Evolutionary conservation across 2,797 vertebrate species (phyloP), one percentile per base, ranked within the genome.

Genomic region (Eulemur rubriventer): DNA sequence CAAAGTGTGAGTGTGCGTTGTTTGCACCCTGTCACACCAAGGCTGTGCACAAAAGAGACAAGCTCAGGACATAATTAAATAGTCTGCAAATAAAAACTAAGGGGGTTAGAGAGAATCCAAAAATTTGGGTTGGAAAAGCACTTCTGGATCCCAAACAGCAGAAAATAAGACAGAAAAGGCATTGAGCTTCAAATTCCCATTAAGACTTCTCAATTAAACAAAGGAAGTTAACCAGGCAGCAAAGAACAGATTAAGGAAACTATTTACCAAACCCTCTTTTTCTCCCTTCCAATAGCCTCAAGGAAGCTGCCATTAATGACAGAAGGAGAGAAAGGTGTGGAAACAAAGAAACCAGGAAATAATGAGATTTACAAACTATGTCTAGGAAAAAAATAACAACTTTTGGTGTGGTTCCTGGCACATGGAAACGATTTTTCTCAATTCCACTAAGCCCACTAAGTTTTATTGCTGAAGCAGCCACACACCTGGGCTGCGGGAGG

Each of bases 1-100:
- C 46, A 3, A 0, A 7, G 0, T 0, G 0, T 0, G 4, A 14
- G 7, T 0, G 3, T 0, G 18, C 16, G 16, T 2, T 0, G 4
- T 8, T 10, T 12, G 33, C 18, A 28, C 46, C 63, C 20, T 5
- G 46, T 41, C 11, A 50, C 1, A 9, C 2, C 11, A 8, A 61
- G 46, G 52, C 12, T 52, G 48, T 11, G 50, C 3, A 41, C 24
- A 38, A 38, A 67, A 83, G 85, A 43, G 43, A 14, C 12, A 12
- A 46, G 35, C 4, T 20, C 75, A 13, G 52, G 46, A 17, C 76
- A 30, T 4, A 16, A 75, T 35, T 4, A 41, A 24, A 41, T 16
- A 2, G 35, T 7, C 16, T 28, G 46, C 59, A 52, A 41, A 57
- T 30, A 26, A 59, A 93, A 83, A 28, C 6, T 7, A 75, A 7